Percentiles rank a stretch among this genome's conserved stretches.
Conservation (phyloP, 1,140 invertebrate genomes). For the Hycleus phaleratus region DNA sequence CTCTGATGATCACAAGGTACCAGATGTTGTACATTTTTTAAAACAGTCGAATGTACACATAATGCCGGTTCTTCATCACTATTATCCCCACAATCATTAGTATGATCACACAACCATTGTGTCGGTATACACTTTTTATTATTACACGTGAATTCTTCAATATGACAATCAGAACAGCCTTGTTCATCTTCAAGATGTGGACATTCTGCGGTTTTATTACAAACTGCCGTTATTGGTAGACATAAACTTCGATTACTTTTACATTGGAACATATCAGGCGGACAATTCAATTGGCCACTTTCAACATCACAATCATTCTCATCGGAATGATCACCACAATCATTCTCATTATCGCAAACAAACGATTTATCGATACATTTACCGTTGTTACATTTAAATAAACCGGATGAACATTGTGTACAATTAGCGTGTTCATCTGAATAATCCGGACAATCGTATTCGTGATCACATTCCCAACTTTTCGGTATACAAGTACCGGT, state of each 20-base stretch:
- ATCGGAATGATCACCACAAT: constrained; percentile 48
- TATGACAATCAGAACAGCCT: constrained; percentile 44
- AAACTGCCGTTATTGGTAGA: constrained; percentile 47
- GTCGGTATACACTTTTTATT: constrained; percentile 48
- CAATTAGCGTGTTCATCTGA: constrained; percentile 62
- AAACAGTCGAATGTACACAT: constrained; percentile 35
- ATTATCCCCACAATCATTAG: constrained; percentile 56
- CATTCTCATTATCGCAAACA: constrained; percentile 44
- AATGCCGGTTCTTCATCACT: constrained; percentile 53
- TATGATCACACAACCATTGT: constrained; percentile 59
- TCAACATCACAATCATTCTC: constrained; percentile 38
- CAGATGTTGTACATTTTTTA: not conserved
- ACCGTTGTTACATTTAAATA: constrained; percentile 27
- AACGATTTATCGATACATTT: constrained; percentile 44
- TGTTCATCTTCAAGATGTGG: constrained; percentile 57
- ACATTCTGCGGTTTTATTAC: constrained; percentile 55
- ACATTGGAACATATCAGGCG: constrained; percentile 13
- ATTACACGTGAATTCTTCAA: constrained; percentile 50
- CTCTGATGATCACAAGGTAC: constrained; percentile 37
- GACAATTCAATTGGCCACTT: too few relatives aligned
- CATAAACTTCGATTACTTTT: constrained; percentile 47
- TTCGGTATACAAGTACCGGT: constrained; percentile 60
- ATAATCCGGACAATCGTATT: constrained; percentile 59
- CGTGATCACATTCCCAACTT: constrained; percentile 66
- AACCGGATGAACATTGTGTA: constrained; percentile 17